Evolutionary conservation across 2,797 vertebrate genomes (phyloP).

Genomic region (Bradypus variegatus): DNA sequence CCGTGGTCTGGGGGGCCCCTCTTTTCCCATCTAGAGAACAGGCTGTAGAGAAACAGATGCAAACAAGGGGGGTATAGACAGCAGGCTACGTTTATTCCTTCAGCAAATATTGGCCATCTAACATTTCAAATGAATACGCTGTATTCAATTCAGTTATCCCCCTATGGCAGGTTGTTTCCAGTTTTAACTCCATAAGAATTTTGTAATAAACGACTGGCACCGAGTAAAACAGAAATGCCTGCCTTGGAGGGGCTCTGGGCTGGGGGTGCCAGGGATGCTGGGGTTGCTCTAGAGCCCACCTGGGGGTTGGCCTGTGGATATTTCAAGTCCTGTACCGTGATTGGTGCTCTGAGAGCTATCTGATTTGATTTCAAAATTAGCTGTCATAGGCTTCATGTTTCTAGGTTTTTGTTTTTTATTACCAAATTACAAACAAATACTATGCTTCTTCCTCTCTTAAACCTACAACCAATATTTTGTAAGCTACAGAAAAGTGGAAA

Average conservation of each 20-base stretch:
- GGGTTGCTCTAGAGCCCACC: background rate
- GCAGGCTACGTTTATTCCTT: background rate
- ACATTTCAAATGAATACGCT: background rate
- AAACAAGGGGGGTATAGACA: background rate
- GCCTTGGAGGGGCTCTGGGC: rapidly evolving
- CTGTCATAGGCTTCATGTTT: background rate
- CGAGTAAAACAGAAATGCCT: background rate
- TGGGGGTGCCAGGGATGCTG: too few species aligned
- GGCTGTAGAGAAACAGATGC: background rate
- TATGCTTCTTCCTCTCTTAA: background rate
- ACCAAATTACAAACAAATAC: background rate
- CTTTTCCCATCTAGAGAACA: background rate
- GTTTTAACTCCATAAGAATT: background rate
- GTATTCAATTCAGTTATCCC: background rate
- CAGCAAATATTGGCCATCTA: background rate
- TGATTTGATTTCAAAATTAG: background rate
- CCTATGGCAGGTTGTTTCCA: background rate
- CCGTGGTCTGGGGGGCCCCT: background rate
- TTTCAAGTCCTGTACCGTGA: background rate
- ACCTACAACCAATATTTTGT: background rate
- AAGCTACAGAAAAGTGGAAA: background rate
- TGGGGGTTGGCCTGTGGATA: background rate
- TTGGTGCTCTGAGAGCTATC: background rate
- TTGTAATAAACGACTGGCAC: background rate
- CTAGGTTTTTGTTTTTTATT: background rate